A percentile compares a stretch with the other conserved stretches of the same genome.
phyloP scores from a whole-genome alignment of 2,797 vertebrate genomes.

The Anomalospiza imberbis region DNA sequence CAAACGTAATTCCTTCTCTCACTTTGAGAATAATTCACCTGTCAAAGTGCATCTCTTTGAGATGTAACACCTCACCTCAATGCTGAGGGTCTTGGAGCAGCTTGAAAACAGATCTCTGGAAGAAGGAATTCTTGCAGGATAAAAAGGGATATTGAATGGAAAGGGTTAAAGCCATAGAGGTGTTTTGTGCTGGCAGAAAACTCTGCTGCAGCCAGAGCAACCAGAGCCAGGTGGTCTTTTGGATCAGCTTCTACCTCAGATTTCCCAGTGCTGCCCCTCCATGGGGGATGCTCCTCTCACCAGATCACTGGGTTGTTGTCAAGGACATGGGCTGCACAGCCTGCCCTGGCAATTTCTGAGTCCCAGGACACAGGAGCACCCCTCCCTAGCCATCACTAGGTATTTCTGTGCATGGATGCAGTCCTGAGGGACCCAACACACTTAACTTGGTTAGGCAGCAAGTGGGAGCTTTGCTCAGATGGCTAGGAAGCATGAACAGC shows the following conservation, averaged over 20 bases:
- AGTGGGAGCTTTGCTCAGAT: background rate
- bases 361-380: background rate
- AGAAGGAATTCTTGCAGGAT: background rate
- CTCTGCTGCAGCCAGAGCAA: background rate
- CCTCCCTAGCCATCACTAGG: background rate
- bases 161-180: background rate
- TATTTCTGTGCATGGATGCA: background rate
- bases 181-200: background rate
- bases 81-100: background rate
- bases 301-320: background rate
- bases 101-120: background rate
- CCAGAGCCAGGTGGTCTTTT: background rate
- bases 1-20: background rate
- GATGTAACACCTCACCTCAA: background rate
- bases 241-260: background rate
- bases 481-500: background rate
- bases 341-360: accelerated
- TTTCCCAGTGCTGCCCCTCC: background rate
- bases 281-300: accelerated
- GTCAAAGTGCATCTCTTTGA: background rate
- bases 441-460: background rate
- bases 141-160: background rate
- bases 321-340: background rate
- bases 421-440: background rate
- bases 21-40: background rate